Conservation (phyloP, 2,888 invertebrate genomes). For the Branchinecta sandiegonensis region DNA sequence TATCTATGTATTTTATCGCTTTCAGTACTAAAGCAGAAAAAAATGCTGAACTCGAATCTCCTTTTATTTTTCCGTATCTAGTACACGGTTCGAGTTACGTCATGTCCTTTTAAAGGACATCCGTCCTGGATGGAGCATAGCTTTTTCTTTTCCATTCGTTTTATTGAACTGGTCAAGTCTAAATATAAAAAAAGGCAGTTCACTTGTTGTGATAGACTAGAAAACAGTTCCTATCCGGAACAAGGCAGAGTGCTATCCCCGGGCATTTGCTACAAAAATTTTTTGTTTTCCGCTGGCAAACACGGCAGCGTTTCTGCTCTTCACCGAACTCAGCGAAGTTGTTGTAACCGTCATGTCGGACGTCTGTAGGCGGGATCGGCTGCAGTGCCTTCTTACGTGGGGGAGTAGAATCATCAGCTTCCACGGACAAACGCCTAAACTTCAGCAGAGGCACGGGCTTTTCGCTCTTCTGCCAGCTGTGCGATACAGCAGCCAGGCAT, state of each 20-base stretch:
- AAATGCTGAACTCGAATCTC: too few species aligned
- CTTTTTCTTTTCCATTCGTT: neutral
- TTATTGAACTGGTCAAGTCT: too few species aligned
- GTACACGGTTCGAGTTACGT: too few species aligned
- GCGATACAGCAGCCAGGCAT: conserved; percentile 14
- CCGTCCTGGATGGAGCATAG: neutral
- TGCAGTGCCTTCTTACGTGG: neutral
- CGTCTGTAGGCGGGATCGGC: neutral
- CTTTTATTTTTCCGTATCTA: too few species aligned
- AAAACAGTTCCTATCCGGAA: neutral
- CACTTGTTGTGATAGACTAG: too few species aligned
- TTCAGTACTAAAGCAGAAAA: too few species aligned
- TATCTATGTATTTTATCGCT: too few species aligned
- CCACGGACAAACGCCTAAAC: neutral
- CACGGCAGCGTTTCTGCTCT: conserved; percentile 7
- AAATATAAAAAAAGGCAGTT: neutral
- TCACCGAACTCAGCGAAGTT: neutral
- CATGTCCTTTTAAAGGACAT: neutral
- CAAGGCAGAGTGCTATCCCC: neutral
- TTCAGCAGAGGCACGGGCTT: too few species aligned
- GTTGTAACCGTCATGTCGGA: neutral
- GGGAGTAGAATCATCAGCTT: neutral
- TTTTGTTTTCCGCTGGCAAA: conserved; percentile 7
- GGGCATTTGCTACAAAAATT: neutral
- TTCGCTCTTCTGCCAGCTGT: too few species aligned